Base-by-base conservation (phyloP, 1,140 invertebrate genomes). In the Leptinotarsa defecta region DNA sequence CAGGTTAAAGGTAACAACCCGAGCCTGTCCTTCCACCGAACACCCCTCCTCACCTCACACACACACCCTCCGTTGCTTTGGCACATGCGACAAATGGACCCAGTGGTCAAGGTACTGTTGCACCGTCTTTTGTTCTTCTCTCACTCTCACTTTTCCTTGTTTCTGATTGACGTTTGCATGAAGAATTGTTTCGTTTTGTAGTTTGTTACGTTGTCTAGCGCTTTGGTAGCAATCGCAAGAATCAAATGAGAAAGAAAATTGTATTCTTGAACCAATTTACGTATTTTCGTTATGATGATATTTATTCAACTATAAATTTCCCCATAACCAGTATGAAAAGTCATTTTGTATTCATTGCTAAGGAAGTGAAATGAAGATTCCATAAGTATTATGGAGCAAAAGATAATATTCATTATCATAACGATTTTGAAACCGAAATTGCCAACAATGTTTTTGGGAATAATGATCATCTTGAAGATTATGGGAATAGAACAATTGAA, bases 1-100 rank as follows among this genome's bases (percentile, higher is more conserved):
- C 91, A 91, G 88, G 93, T 95, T 84, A 93, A 93, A 93, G 93
- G 93, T 94, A 93, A 73, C 71, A 22, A 73, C 71, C 71, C 24
- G 17, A 64, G 34, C 71, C 71, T 73, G 22, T 73, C 52, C 48
- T 62, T 62, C 24, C 52, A 34, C 19, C 15, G 48, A 61, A 48
- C 15, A 64, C 48, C 24, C 63, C 65, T 19, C 76, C 57, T 61
- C 75, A 78, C 72, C 80, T 73, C 82, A 80, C 78, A 74, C 81
- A 83, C 79, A 81, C 82, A 84, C 83, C 77, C 80, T 81, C 80
- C 81, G 86, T 87, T 87, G 87, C 88, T 88, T 88, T 88, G 87
- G 87, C 87, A 88, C 88, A 87, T 78, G 83, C 82, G 81, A 81
- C 83, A 78, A 82, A 79, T 77, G 81, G 80, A 80, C 68, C 79